Evolutionary conservation across 92 coral and sea anemone species (phyloP), one percentile per base, ranked within the genome.

Genomic region (Chrysogorgia sp.): DNA sequence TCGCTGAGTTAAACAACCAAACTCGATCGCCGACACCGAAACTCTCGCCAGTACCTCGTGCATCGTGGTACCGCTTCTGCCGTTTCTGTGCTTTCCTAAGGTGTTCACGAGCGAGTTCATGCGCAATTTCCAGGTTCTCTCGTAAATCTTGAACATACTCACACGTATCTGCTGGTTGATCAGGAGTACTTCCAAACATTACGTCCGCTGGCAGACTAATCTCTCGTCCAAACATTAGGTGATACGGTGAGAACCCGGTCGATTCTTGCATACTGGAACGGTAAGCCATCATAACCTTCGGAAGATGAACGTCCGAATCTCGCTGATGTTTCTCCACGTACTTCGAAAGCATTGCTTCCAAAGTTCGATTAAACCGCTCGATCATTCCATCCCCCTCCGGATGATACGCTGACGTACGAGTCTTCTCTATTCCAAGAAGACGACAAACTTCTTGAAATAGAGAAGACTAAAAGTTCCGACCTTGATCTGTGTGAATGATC

Each of bases 301-400:
- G 83, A 30, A 77, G 79, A 84, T 84, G 87, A 0, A 10, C 66
- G 31, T 84, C 80, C 83, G 34, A 61, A 75, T 84, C 79, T 15
- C 83, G 34, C 20, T 84, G 88, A 33, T 84, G 80, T 33, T 67
- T 37, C 1, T 64, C 52, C 7, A 84, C 60, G 21, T 84, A 84
- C 57, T 78, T 77, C 1, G 88, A 40, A 52, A 84, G 67, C 88
- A 84, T 82, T 7, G 68, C 81, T n/a, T 74, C 67, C 53, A 82
- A 22, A 10, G 76, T 83, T 15, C 82, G 82, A 29, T 84, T 84
- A 34, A 68, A 76, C 2, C 50, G 71, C 26, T 84, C 84, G 40
- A 84, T 65, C 79, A 37, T 26, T 10, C 80, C 74, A 17, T 83
- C 87, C 33, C 72, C 80, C 21, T 64, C 20, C 1, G 76, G 88